Base-by-base conservation (phyloP, 2,797 vertebrate genomes). In the Caiman crocodilus region DNA sequence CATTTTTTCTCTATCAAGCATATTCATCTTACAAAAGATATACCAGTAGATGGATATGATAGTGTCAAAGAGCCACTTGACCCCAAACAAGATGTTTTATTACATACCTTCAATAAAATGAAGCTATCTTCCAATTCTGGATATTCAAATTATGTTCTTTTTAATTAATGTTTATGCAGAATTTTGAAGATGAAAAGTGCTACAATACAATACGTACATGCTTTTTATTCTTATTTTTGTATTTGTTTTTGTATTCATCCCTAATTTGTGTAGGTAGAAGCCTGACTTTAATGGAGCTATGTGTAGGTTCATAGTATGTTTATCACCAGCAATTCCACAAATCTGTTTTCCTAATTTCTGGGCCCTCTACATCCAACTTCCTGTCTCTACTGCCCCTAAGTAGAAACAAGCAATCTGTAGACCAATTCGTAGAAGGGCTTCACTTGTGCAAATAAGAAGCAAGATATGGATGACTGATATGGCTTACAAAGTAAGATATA, bases 1-100 rank as follows among this genome's bases (percentile, higher is more conserved):
- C 86, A 30, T 82, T 79, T 85, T 73, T 50, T 63, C 71, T 67
- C 21, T 74, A 65, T 75, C 91, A 91, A 88, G 21, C 35, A 77
- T 67, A 92, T 95, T 73, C 95, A 85, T 85, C 87, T 95, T 86
- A 89, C 82, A 82, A 91, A 75, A 63, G 30, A 90, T 79, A 77
- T 4, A 87, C 64, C 61, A 42, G 73, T 75, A 50, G 9, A 50
- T 11, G 42, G 42, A 50, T 3, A 55, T 3, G 5, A 56, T 73
- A 56, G 64, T 93, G 90, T 87, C 85, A 89, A 59, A 0, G 21
- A 81, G 58, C 42, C 60, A 74, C 84, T 95, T 88, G 3, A 63
- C 84, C 94, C 85, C 73, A 74, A 57, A 79, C 28, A 56, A 56
- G 65, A 50, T 74, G 42, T 50, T 73, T 85, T 73, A 55, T 88